Evolutionary conservation across 2,113 vertebrate species (phyloP).

Genomic region (Austrofundulus limnaeus): DNA sequence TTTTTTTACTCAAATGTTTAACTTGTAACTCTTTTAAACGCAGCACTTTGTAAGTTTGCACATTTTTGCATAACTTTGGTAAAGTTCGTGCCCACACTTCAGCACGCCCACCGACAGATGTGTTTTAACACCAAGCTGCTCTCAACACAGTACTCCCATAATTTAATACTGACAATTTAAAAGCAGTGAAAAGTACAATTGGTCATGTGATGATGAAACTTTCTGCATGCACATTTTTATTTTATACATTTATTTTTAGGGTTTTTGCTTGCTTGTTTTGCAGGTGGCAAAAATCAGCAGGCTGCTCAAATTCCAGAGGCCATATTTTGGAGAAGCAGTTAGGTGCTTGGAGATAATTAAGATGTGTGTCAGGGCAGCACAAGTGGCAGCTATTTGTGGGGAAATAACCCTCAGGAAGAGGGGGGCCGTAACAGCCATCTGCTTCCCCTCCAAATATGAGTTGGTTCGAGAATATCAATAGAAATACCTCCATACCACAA

Average conservation of each 20-base stretch:
- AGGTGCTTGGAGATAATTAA: conserved; percentile 59
- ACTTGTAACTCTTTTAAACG: background rate
- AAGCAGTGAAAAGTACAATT: background rate
- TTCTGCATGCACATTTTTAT: background rate
- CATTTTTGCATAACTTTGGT: background rate
- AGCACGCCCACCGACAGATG: background rate
- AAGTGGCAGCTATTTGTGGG: conserved; percentile 50
- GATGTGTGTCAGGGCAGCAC: conserved; percentile 58
- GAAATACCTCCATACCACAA: conserved; percentile 19
- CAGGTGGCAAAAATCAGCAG: conserved; percentile 32
- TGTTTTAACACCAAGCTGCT: background rate
- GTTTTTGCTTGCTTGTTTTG: conserved; percentile 18
- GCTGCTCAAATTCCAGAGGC: conserved; percentile 31
- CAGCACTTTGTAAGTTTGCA: background rate
- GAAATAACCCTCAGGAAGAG: conserved; percentile 47
- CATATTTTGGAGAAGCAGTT: conserved; percentile 43
- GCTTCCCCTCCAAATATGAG: conserved; percentile 45
- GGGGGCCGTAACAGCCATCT: conserved; percentile 53
- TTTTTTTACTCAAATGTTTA: background rate
- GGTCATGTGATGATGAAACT: background rate
- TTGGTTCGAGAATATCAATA: conserved; percentile 27
- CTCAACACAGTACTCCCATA: background rate
- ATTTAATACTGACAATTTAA: background rate
- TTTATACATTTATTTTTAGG: background rate
- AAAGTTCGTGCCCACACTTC: background rate